Evolutionary conservation across 2,888 invertebrate species (phyloP), one percentile per base, ranked within the genome.

Genomic region (Holacanthella duospinosa): DNA sequence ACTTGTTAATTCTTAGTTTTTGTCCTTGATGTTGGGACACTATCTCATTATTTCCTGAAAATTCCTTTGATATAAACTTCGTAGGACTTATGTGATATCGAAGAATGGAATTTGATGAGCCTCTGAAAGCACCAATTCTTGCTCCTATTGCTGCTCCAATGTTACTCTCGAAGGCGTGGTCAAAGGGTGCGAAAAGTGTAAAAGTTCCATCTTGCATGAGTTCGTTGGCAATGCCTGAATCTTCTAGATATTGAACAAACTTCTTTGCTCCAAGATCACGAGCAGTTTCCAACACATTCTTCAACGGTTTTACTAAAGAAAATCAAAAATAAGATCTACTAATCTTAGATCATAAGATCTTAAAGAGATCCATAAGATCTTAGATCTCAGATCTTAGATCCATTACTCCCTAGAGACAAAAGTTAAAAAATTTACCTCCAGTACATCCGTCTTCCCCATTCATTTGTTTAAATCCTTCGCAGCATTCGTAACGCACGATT

Each of bases 101-200:
- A 2, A 79, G 72, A 36, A 77, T 71, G 0, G 78, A 75, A 61
- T 75, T 75, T 58, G 12, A 57, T 66, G 9, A 63, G 64, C 1
- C 54, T 21, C 44, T 62, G 64, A 43, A 69, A 70, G 2, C 68
- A 69, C 26, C 67, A 60, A 29, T 69, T 70, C 62, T 71, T 67
- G 64, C 65, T 68, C 4, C 63, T 59, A 12, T 64, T 63, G 12
- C 62, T 27, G 61, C 58, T n/a, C 68, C 71, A 9, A 24, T 44
- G 26, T 58, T 56, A 9, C 66, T 79, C 65, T 79, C 75, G 66
- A 80, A 79, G 6, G 80, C 80, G 59, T 76, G 73, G 66, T 81
- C 79, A 28, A 77, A 74, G 1, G 81, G 81, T 1, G 77, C 79
- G 68, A 81, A 80, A 24, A 80, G 75, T 0, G 80, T 81, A 73